Evolutionary conservation across 2,797 vertebrate species (phyloP).

Genomic region (Telmatherina bonti): DNA sequence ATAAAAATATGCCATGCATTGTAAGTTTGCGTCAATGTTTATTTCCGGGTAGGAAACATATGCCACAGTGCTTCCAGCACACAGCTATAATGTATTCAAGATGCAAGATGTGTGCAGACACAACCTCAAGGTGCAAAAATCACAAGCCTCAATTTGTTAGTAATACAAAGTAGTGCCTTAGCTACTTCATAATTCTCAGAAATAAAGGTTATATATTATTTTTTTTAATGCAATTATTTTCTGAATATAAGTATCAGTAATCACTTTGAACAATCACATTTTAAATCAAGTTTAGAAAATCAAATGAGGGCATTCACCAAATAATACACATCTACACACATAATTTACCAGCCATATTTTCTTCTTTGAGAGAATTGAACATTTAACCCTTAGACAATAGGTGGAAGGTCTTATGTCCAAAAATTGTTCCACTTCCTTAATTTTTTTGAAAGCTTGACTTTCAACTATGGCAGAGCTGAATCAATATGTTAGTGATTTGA

Average conservation of each 20-base stretch:
- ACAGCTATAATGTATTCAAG: conserved; percentile 37
- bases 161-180: conserved; percentile 47
- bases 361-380: conserved; percentile 14
- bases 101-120: conserved; percentile 49
- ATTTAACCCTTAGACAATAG: conserved; percentile 26
- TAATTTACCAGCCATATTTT: conserved; percentile 25
- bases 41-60: conserved; percentile 41
- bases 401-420: background rate
- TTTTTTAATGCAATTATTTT: conserved; percentile 20
- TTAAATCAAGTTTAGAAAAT: conserved; percentile 29
- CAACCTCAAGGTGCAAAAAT: conserved; percentile 57
- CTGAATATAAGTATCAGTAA: conserved; percentile 24
- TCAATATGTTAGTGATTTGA: conserved; percentile 24
- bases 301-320: conserved; percentile 16
- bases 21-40: conserved; percentile 53
- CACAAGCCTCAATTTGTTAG: conserved; percentile 53
- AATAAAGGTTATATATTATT: conserved; percentile 43
- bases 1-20: conserved; percentile 62
- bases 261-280: conserved; percentile 28
- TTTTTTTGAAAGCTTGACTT: conserved; percentile 11
- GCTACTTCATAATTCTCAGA: conserved; percentile 44
- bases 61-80: conserved; percentile 51
- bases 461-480: conserved; percentile 29
- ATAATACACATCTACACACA: conserved; percentile 27
- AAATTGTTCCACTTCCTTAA: conserved; percentile 1